phyloP scores from a whole-genome alignment of 2,797 vertebrate species.

The Thripadectes ignobilis region DNA sequence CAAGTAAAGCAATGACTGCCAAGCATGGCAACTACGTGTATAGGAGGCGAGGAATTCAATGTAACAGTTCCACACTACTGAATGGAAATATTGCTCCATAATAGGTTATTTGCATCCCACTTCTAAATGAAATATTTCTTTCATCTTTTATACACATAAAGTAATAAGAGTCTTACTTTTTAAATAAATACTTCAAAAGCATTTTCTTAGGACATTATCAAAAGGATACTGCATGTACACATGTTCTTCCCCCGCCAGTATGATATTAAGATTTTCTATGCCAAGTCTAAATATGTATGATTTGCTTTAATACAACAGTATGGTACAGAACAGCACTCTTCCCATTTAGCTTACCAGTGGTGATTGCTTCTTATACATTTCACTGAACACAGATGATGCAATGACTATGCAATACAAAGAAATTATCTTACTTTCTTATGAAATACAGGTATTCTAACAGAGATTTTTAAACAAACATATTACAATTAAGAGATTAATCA shows the following conservation, averaged over 20 bases:
- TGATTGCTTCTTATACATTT: neutral
- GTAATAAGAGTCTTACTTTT: neutral
- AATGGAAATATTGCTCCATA: neutral
- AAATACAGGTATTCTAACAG: neutral
- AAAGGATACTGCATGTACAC: neutral
- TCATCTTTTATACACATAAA: neutral
- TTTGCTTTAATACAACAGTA: neutral
- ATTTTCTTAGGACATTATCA: neutral
- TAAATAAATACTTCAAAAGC: neutral
- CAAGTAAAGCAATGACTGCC: neutral
- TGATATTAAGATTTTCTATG: neutral
- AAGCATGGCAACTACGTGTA: neutral
- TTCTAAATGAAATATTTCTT: neutral
- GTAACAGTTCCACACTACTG: neutral
- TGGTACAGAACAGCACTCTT: neutral
- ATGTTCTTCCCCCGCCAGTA: neutral
- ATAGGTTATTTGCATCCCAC: neutral
- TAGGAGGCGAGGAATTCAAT: neutral
- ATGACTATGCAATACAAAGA: neutral
- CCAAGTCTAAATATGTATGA: neutral
- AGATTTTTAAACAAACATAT: neutral
- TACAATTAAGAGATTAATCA: neutral
- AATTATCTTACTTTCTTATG: neutral
- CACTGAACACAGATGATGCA: neutral
- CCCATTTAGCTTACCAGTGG: neutral